Evolutionary conservation across 30 jellyfish, hydroid and myxozoan genomes (phyloP).

Genomic region (Turritopsis dohrnii): DNA sequence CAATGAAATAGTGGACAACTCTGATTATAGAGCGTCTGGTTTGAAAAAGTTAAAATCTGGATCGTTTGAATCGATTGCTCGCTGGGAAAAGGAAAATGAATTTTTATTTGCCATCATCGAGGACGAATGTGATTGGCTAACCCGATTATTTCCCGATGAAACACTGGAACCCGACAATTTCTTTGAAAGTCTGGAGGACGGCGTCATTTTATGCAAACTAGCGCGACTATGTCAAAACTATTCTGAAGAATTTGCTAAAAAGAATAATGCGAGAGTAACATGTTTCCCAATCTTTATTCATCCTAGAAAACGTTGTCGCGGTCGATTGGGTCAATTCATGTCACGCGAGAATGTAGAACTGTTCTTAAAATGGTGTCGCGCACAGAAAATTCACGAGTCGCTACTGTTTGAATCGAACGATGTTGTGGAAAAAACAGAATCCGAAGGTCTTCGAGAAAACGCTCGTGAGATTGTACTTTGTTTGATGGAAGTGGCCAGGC

Average conservation of each 20-base stretch:
- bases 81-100: constrained; percentile 99
- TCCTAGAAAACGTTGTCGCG: constrained; percentile 70
- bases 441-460: constrained; percentile 74
- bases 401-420: constrained; percentile 91
- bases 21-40: constrained; percentile 27
- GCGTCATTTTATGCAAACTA: constrained; percentile 82
- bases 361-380: constrained; percentile 87
- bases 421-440: constrained; percentile 79
- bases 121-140: constrained; percentile 94
- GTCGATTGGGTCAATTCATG: constrained; percentile 78
- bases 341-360: constrained; percentile 86
- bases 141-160: constrained; percentile 85
- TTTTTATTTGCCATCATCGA: constrained; percentile 88
- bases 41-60: constrained; percentile 61
- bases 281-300: constrained; percentile 42
- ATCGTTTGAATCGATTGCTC: constrained; percentile 84
- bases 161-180: constrained; percentile 75
- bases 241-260: constrained; percentile 62
- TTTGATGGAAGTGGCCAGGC: constrained; percentile 95
- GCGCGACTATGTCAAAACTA: constrained; percentile 70
- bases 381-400: constrained; percentile 73
- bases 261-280: constrained; percentile 32
- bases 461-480: constrained; percentile 97
- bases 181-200: constrained; percentile 82
- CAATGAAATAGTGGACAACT: constrained; percentile 22